Conservation (phyloP, 2,113 vertebrate genomes). For the Romanogobio albipinnatus region DNA sequence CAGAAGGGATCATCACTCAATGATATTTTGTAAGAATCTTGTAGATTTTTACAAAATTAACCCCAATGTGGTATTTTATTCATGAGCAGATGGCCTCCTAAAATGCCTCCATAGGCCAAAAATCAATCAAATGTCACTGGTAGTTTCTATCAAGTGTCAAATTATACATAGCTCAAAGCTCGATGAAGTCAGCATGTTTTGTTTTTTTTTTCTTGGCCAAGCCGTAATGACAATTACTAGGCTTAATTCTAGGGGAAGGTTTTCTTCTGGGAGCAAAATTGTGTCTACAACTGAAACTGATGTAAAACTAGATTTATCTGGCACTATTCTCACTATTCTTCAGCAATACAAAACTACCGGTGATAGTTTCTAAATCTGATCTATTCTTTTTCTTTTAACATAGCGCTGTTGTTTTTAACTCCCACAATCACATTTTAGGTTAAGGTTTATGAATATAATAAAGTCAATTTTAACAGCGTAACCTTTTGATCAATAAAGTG, state of each 20-base stretch:
- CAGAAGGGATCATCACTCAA: neutral
- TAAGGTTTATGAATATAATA: neutral
- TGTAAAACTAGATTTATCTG: neutral
- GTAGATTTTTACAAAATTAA: conserved; percentile 44
- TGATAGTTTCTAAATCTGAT: neutral
- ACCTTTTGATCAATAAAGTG: conserved; percentile 2
- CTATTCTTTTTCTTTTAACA: neutral
- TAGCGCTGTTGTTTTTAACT: neutral
- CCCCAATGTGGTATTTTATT: conserved; percentile 36
- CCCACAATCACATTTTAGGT: neutral
- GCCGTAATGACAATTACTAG: neutral
- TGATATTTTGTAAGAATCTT: conserved; percentile 38
- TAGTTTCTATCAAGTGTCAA: conserved; percentile 67
- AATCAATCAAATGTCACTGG: conserved; percentile 70
- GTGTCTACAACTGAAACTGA: conserved; percentile 46
- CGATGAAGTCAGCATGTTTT: neutral
- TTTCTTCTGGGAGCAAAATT: conserved; percentile 57
- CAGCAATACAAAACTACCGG: neutral
- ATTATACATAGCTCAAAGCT: conserved; percentile 61
- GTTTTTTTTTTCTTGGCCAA: conserved; percentile 1
- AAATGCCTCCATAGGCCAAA: conserved; percentile 48
- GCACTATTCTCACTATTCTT: neutral
- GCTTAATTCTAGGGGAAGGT: conserved; percentile 55
- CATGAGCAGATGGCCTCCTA: conserved; percentile 38
- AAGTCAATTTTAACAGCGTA: neutral